Evolutionary conservation across 2,797 vertebrate genomes (phyloP), one percentile per base, ranked within the genome.

Genomic region (Limnodromus scolopaceus): DNA sequence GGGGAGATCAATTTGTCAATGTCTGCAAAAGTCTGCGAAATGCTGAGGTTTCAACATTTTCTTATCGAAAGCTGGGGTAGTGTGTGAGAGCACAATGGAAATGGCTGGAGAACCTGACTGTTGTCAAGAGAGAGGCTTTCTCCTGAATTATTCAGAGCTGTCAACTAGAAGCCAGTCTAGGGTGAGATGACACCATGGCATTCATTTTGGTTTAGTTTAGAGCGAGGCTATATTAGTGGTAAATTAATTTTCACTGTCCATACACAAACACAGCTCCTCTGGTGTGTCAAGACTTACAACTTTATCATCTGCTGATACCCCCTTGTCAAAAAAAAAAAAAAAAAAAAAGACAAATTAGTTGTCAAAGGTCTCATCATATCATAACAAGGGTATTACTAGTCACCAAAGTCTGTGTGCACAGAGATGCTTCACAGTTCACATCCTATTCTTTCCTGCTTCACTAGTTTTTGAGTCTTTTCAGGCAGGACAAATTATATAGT

Each of bases 111-210:
- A 87, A 39, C 54, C 27, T 64, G 48, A 5, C 45, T 78, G 17
- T 41, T 66, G 38, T 81, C 68, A 77, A 27, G 27, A 64, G 45
- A 57, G 46, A 84, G 45, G 20, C 36, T 71, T 80, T 45, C 43
- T 48, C n/a, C 69, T 89, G 79, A 91, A 89, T 88, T 95, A 79
- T 84, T 91, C 78, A 93, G 32, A 74, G 45, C 28, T 78, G 61
- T 39, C 71, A 92, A 38, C 72, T 64, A 79, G 58, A 80, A 93
- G 25, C 36, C 45, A 34, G 25, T 22, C 65, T 57, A 58, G 48
- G 36, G 13, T 55, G 32, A 92, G 49, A 65, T 77, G 80, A 94
- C 69, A 85, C 63, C 28, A 34, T 4, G 9, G 25, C 58, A 49
- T 76, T 58, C 25, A 78, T 87, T 71, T 83, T 32, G 4, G 32